Base-by-base conservation (phyloP, 2,888 invertebrate species). In the Mythimna loreyi region DNA sequence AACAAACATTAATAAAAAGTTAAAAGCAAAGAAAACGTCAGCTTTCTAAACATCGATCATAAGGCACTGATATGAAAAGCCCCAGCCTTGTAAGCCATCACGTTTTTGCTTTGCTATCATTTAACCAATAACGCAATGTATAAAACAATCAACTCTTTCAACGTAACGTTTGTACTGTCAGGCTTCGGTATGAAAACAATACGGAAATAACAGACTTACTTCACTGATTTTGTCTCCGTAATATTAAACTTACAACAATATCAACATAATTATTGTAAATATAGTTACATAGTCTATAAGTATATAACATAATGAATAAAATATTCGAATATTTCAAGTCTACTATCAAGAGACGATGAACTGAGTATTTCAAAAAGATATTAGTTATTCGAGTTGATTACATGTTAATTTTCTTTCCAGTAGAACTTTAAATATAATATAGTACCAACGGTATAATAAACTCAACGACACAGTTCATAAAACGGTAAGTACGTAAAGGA, bases 61-160 rank as follows among this genome's bases (percentile, higher is more conserved):
- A 92, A 92, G 92, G 92, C 92, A 92, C 92, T 92, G 87, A 81
- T 85, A 81, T 79, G 84, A 82, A 85, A 86, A 82, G 81, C 80
- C 79, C 70, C 60, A 56, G 83, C 74, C 55, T 57, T 67, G 66
- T 66, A 70, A 75, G 77, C 71, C 58, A 57, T 28, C 64, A 25
- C 40, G 62, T 55, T 69, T 57, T 63, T 61, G 67, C 67, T 71
- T 69, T 62, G 75, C 64, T 75, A 61, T 56, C 47, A 50, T 57
- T 55, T 28, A 65, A 63, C 43, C 28, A 52, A 76, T 72, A 49
- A 67, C 55, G 49, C 55, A 69, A 78, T 62, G 47, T 65, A 65
- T 59, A 43, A 67, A 75, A 78, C 61, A 57, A 60, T n/a, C 30
- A 60, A 67, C 57, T 60, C 30, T 53, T 52, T 69, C 61, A 75